Evolutionary conservation across 2,113 vertebrate species (phyloP), one percentile per base, ranked within the genome.

Genomic region (Chaetorhynchus papuensis): DNA sequence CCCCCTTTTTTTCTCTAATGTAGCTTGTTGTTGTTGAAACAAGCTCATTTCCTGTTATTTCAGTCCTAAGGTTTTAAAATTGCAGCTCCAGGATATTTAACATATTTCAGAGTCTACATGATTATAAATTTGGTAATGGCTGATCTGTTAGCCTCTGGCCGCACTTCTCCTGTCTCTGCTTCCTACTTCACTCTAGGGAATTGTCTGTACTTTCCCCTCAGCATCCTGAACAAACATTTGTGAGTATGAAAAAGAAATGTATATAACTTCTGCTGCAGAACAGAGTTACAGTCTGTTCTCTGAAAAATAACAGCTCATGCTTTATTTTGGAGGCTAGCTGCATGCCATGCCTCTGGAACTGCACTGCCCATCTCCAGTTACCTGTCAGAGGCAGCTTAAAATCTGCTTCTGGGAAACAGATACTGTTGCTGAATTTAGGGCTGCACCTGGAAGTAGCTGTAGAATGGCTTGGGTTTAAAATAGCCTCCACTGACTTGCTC

Each of bases 371-470:
- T 93, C 66, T 96, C 75, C 85, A 77, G 76, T 72, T 96, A 71
- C 85, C 83, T 81, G 83, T 81, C 37, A 71, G 79, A 56, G 53
- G n/a, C 50, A 78, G 61, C 9, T 86, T 69, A 26, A 85, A 90
- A 70, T 91, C 75, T 69, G 9, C 35, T 91, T 90, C 90, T 93
- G 88, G 63, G 68, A 95, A 96, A 74, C 52, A 69, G 79, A 74
- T 68, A 37, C 61, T 53, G 49, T 74, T 94, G 80, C 88, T 92
- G 93, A 87, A 82, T 90, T 90, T 92, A 92, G 86, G 79, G 19
- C 71, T 71, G 79, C 44, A 81, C 56, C 91, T 96, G 92, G 79
- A 90, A 79, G 60, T 70, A 68, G 87, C 87, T 90, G 63, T 66
- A 44, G 76, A 63, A 60, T 66, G 77, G 41, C 64, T n/a, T 49